Percentiles rank a stretch among this genome's conserved stretches.
Conservation (phyloP, 2,113 vertebrate genomes). For the Pluvialis apricaria region DNA sequence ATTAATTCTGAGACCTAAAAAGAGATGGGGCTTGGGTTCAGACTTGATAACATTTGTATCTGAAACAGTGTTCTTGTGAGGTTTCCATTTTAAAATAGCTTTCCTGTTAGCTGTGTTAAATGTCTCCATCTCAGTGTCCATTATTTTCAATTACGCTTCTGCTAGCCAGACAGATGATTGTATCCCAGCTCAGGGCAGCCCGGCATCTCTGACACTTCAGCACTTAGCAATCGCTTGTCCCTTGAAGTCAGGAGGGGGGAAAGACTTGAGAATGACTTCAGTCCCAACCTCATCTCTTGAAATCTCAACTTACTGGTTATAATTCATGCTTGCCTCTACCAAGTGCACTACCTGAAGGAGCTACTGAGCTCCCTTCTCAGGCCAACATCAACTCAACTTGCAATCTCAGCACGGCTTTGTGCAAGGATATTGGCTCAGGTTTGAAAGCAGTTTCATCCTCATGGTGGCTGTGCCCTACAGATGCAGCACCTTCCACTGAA, state of each 20-base stretch:
- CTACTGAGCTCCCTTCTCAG: neutral
- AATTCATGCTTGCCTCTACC: neutral
- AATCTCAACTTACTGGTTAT: neutral
- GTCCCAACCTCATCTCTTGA: neutral
- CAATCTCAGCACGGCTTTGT: neutral
- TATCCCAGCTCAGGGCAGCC: neutral
- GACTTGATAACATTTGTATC: neutral
- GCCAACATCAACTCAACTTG: neutral
- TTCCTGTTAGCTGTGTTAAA: neutral
- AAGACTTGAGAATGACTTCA: neutral
- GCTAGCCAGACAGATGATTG: neutral
- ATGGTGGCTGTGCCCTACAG: rapidly evolving
- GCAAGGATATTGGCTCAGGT: neutral
- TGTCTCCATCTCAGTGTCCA: neutral
- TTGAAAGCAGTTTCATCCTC: neutral
- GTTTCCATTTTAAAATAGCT: neutral
- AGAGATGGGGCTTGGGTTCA: neutral
- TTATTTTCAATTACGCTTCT: neutral
- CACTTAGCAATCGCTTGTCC: too few relatives aligned
- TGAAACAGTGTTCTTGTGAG: neutral
- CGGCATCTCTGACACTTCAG: neutral
- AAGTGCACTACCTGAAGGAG: neutral
- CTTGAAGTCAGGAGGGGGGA: neutral
- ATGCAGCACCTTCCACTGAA: neutral
- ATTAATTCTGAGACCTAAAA: neutral